Evolutionary conservation across 2,113 vertebrate species (phyloP), one percentile per base, ranked within the genome.

Genomic region (Murina feae): DNA sequence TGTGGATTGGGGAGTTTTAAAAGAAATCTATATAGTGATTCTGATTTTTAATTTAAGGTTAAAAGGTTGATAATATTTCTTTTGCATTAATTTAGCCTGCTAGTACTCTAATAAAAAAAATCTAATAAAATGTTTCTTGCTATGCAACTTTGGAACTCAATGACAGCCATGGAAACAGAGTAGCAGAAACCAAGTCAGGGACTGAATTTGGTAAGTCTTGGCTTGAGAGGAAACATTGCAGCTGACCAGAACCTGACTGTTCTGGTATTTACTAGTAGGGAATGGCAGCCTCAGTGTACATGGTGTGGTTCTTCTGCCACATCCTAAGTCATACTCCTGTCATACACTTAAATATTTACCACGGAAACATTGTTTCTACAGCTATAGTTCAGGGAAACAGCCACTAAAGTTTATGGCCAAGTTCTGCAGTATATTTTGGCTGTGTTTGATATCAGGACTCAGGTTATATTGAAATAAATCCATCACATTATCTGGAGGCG

Each of bases 401-500:
- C 11, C 58, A 5, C 60, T 14, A 16, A 87, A 96, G 97, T 96
- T 97, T 96, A 94, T 28, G 2, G 97, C 32, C 32, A 83, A 86
- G 23, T 32, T 89, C 3, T 90, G 0, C 12, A 9, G n/a, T 89
- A 53, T 75, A 66, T 84, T 97, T 92, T 95, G 81, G 87, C 89
- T 96, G 92, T 63, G 68, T 94, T 97, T 94, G 71, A 74, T 96
- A 97, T 96, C 97, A 97, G 94, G 44, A 95, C 63, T 94, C 72
- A 42, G 93, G 44, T 97, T 96, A 95, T 89, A 96, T 94, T 95
- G 93, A 97, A 98, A 97, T 92, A 97, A 72, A 91, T 79, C 44
- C 30, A 51, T 86, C 87, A 86, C 25, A 0, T 83, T 88, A 84
- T 69, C 96, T 96, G 96, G 76, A 74, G 93, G 17, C 51, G 6